Evolutionary conservation across 2,797 vertebrate species (phyloP), one percentile per base, ranked within the genome.

Genomic region (Florisuga fusca): DNA sequence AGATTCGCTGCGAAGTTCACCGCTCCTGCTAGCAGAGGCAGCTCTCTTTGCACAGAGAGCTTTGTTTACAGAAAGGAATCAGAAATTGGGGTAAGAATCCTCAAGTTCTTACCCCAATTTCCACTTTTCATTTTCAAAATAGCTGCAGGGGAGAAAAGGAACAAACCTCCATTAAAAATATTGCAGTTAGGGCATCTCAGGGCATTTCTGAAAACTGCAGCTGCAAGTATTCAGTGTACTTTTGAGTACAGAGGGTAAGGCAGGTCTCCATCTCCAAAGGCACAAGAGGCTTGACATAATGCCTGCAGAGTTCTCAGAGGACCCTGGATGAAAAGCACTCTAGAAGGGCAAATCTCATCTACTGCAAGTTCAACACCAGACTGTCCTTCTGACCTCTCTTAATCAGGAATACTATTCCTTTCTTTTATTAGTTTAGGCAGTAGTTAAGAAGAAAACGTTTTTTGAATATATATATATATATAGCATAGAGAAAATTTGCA

Each of bases 401-500:
- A 92, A 92, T 88, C 38, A 2, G 77, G 51, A 93, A 86, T 90
- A 87, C 54, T 77, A 80, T 87, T 92, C 92, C 67, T 85, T 93
- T 78, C 83, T 34, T 63, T 94, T 95, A 93, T 95, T 91, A 95
- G 93, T 90, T 92, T 92, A 93, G 64, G 92, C 84, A 69, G 74
- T 26, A 62, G 96, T 84, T 92, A 93, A 79, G 85, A 94, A 95
- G 80, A 96, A 95, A 96, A 95, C 19, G 41, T 54, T 81, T 89
- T 87, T 14, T 16, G 69, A 66, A 80, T 6, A 54, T 17, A 53
- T 53, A 73, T 9, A 80, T 46, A 92, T 71, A 83, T 80, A 89
- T 84, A 90, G 85, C 92, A 95, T 17, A 64, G 68, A 79, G 69
- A 85, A 89, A 88, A 97, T 98, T 93, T 97, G 95, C 94, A 97